Evolutionary conservation across 2,797 vertebrate genomes (phyloP).

Genomic region (Onychomys torridus): DNA sequence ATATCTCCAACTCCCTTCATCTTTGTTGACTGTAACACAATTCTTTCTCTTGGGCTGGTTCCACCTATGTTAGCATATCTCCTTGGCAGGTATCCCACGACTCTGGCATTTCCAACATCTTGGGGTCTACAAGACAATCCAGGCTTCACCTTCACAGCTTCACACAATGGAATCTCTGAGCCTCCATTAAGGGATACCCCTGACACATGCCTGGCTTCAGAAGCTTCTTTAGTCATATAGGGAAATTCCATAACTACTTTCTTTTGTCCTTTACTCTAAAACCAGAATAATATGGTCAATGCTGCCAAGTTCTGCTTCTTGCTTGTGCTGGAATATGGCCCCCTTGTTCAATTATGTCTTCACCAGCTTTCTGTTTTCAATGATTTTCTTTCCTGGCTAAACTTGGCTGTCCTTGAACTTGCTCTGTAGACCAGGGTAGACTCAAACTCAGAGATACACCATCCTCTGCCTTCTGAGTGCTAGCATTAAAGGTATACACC

Average conservation of each 20-base stretch:
- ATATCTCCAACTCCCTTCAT: neutral
- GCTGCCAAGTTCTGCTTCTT: neutral
- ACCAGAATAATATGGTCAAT: neutral
- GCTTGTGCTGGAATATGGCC: neutral
- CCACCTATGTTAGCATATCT: neutral
- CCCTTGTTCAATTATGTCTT: neutral
- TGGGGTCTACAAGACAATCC: neutral
- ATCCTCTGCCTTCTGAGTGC: neutral
- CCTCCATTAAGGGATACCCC: neutral
- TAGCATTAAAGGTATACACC: neutral
- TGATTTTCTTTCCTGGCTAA: neutral
- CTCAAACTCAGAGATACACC: neutral
- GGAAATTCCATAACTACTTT: neutral
- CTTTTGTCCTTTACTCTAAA: neutral
- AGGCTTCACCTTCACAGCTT: neutral
- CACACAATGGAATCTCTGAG: neutral
- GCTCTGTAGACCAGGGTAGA: neutral
- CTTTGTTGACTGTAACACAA: neutral
- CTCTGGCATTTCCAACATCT: neutral
- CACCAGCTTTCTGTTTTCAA: neutral
- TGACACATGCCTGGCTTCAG: neutral
- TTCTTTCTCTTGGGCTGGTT: neutral
- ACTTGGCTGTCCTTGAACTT: neutral
- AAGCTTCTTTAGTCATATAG: neutral
- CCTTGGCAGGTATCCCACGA: neutral